Conservation (phyloP, 2,113 vertebrate genomes). For the Mobula birostris region DNA sequence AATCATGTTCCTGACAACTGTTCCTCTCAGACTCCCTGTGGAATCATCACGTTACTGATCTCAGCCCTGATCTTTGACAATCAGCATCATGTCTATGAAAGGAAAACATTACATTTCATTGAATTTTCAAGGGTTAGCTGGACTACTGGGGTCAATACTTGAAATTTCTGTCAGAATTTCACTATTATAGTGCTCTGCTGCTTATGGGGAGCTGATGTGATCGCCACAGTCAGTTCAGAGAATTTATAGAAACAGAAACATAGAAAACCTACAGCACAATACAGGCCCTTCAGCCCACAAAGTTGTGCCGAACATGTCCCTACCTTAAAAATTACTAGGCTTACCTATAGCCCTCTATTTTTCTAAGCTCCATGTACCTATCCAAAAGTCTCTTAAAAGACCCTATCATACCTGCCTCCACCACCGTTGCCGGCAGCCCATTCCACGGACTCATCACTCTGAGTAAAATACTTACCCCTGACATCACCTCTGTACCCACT, state of each 20-base stretch:
- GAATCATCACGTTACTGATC: constrained; percentile 39
- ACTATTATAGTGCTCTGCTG: background rate
- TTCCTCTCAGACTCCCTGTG: constrained; percentile 39
- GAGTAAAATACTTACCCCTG: too few relatives aligned
- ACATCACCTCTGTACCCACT: too few relatives aligned
- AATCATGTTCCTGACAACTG: constrained; percentile 41
- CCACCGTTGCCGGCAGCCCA: too few relatives aligned
- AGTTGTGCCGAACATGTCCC: too few relatives aligned
- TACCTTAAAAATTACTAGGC: too few relatives aligned
- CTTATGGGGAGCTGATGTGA: background rate
- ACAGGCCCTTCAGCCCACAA: too few relatives aligned
- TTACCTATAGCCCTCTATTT: too few relatives aligned
- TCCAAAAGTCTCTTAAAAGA: too few relatives aligned
- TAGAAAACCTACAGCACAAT: too few relatives aligned
- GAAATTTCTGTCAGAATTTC: background rate
- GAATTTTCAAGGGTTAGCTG: background rate
- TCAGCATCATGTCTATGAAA: constrained; percentile 2
- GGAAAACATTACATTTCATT: constrained; percentile 28
- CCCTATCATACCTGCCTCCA: too few relatives aligned
- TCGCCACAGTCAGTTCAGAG: background rate
- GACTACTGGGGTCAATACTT: background rate
- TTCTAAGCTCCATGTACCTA: too few relatives aligned
- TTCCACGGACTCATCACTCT: too few relatives aligned
- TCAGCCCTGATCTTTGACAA: constrained; percentile 37
- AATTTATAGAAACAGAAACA: background rate